Evolutionary conservation across 2,797 vertebrate genomes (phyloP), one percentile per base, ranked within the genome.

Genomic region (Sternarchorhynchus goeldii): DNA sequence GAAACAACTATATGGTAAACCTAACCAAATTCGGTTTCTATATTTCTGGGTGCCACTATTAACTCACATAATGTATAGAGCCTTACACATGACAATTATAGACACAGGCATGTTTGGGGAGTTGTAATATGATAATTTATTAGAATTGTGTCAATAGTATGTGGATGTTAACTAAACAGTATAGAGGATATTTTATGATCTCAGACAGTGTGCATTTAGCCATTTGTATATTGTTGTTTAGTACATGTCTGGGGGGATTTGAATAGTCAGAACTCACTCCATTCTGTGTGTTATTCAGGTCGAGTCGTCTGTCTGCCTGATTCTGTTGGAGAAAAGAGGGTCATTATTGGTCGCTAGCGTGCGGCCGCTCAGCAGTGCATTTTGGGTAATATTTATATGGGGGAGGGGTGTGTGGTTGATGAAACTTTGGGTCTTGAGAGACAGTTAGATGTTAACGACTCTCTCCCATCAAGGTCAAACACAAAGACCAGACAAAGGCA

Each of bases 191-290:
- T 41, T 20, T 25, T 25, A 25, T 25, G 25, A 66, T 36, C 8
- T 41, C n/a, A 39, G 17, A 41, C 36, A 41, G 39, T 41, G 36
- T 41, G 41, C 17, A 8, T n/a, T 76, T 67, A 12, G 20, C 36
- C 8, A 66, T 56, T 31, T 62, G 16, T 63, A 58, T 7, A n/a
- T 17, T 59, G n/a, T 34, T 32, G 55, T 14, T 73, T 55, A 75
- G 41, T 69, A 56, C 41, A 34, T 39, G 73, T 20, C 68, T 41
- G 1, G 78, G 85, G 87, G 84, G 81, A 75, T 73, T 79, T 79
- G 86, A 87, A 87, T 87, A 84, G 78, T 85, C 86, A 83, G 82
- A 80, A 93, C 92, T 94, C 91, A 94, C 93, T 93, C 92, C 92
- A 93, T 94, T 71, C 69, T 88, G 85, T 89, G 88, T 91, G 90